A percentile compares a stretch with the other conserved stretches of the same genome.
Evolutionary conservation across 2,797 vertebrate genomes (phyloP).

Genomic region (Sebastes kiyomatsui): DNA sequence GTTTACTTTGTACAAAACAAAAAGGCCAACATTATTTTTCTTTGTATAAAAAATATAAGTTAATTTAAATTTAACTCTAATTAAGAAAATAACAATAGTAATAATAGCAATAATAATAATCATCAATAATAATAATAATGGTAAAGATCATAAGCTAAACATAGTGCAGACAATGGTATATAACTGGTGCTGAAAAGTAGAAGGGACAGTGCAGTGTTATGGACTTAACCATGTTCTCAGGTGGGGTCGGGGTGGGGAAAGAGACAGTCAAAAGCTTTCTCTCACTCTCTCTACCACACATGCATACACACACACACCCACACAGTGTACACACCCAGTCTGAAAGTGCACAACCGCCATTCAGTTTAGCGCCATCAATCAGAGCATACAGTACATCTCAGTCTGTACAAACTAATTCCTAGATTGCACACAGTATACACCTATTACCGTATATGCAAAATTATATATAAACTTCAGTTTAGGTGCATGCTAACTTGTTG

Average conservation of each 20-base stretch:
- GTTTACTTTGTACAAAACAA: slow-evolving; percentile 88
- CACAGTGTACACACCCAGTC: slow-evolving; percentile 54
- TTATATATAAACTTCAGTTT: slow-evolving; percentile 64
- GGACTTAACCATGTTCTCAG: slow-evolving; percentile 72
- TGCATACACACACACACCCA: slow-evolving; percentile 8
- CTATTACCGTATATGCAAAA: slow-evolving; percentile 65
- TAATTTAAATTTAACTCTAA: slow-evolving; percentile 89
- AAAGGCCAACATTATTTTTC: slow-evolving; percentile 82
- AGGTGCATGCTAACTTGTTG: slow-evolving; percentile 77
- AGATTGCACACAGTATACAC: slow-evolving; percentile 74
- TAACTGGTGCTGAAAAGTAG: slow-evolving; percentile 79
- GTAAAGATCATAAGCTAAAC: slow-evolving; percentile 83
- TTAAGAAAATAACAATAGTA: slow-evolving; percentile 88
- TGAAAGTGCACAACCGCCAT: slow-evolving; percentile 82
- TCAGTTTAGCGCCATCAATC: slow-evolving; percentile 85
- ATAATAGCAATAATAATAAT: slow-evolving; percentile 81
- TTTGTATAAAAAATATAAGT: slow-evolving; percentile 89
- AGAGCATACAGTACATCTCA: slow-evolving; percentile 74
- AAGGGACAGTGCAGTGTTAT: slow-evolving; percentile 79
- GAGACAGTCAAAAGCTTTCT: slow-evolving; percentile 42
- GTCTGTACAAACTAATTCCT: slow-evolving; percentile 71
- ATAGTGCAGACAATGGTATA: slow-evolving; percentile 87
- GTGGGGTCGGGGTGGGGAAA: slow-evolving; percentile 46
- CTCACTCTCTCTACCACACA: slow-evolving; percentile 21
- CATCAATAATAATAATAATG: slow-evolving; percentile 69